Conservation (phyloP, 2,113 vertebrate species). For the Bettongia penicillata region DNA sequence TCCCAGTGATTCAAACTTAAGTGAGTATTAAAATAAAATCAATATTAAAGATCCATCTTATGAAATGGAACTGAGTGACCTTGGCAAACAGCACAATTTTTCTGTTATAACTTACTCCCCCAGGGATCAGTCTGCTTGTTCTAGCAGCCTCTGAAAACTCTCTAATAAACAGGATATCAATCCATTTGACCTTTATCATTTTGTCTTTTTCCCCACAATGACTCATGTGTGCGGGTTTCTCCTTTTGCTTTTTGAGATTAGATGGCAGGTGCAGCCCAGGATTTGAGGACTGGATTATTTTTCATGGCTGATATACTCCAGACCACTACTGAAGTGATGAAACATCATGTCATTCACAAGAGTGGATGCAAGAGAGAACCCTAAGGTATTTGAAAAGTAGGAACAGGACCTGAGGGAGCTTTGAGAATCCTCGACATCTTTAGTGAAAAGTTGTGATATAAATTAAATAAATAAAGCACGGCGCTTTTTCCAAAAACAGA, state of each 20-base stretch:
- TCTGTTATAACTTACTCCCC: conserved; percentile 46
- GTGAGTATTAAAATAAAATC: not conserved
- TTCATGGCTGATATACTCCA: not conserved
- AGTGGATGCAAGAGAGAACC: conserved; percentile 3
- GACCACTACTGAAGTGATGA: not conserved
- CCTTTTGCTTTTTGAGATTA: conserved; percentile 18
- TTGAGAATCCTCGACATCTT: conserved; percentile 62
- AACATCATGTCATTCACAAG: not conserved
- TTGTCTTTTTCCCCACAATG: conserved; percentile 6
- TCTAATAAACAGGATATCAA: not conserved
- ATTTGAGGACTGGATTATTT: not conserved
- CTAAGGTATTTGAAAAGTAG: conserved; percentile 34
- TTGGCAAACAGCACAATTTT: conserved; percentile 33
- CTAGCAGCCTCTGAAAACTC: conserved; percentile 5
- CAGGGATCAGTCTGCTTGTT: conserved; percentile 2
- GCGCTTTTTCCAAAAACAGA: conserved; percentile 68
- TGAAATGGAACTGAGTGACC: not conserved
- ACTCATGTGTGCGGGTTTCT: not conserved
- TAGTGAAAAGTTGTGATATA: conserved; percentile 61
- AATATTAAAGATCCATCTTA: not conserved
- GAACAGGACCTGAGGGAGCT: conserved; percentile 40
- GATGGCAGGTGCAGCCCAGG: not conserved
- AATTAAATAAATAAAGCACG: conserved; percentile 71
- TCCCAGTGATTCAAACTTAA: not conserved
- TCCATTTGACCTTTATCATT: not conserved